Percentiles rank a stretch among this genome's conserved stretches.
Conservation (phyloP, 2,113 vertebrate species). For the Arizona elegans region DNA sequence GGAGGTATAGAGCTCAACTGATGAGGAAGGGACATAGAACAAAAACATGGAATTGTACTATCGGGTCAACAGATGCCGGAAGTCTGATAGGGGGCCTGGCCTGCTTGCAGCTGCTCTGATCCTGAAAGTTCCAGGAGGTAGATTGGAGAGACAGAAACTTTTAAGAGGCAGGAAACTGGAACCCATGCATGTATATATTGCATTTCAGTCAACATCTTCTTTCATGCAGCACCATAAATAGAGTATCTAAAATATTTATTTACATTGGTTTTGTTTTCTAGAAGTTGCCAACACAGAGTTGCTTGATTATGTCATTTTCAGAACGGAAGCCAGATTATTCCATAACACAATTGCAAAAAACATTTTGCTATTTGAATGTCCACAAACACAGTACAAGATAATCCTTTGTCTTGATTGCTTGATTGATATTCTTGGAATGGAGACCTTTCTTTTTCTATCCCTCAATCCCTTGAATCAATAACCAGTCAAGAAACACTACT, state of each 20-base stretch:
- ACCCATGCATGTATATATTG: background rate
- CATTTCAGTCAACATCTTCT: background rate
- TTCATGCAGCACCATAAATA: background rate
- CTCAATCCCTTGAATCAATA: background rate
- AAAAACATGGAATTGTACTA: background rate
- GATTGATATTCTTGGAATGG: background rate
- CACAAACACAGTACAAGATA: background rate
- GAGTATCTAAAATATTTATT: background rate
- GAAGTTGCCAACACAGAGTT: background rate
- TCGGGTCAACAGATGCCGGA: slow-evolving; percentile 32
- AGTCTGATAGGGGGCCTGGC: slow-evolving; percentile 27
- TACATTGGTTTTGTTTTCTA: background rate
- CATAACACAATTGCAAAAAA: background rate
- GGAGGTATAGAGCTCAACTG: background rate
- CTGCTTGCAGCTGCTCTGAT: background rate
- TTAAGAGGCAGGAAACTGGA: background rate
- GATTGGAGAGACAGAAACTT: background rate
- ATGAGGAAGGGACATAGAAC: slow-evolving; percentile 9
- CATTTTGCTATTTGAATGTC: background rate
- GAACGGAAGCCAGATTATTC: background rate
- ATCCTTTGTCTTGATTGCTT: background rate
- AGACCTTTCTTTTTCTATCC: background rate
- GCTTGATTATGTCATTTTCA: background rate
- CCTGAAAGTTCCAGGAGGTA: background rate
- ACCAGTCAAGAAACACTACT: too few species aligned